Conservation (phyloP, 2,888 invertebrate genomes). For the Petrolisthes cinctipes region DNA sequence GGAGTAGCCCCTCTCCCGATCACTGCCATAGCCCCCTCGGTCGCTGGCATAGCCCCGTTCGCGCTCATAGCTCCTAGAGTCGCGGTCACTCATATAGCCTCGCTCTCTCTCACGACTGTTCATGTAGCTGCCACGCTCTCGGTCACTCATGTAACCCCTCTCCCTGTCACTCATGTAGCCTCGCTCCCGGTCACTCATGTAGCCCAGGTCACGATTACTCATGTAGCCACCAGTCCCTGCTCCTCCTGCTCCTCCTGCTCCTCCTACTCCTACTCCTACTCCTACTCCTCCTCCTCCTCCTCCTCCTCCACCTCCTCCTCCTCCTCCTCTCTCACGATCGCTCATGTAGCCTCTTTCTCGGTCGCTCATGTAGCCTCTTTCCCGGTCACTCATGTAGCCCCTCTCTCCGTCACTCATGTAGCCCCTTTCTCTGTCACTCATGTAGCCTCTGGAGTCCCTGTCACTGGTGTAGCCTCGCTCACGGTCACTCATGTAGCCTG, state of each 20-base stretch:
- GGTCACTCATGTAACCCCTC: constrained; percentile 63
- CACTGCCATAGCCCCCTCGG: constrained; percentile 68
- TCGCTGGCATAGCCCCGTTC: constrained; percentile 81
- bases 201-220: constrained; percentile 73
- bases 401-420: constrained; percentile 82
- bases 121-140: constrained; percentile 74
- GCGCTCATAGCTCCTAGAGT: constrained; percentile 78
- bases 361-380: constrained; percentile 58
- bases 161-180: constrained; percentile 66
- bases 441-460: constrained; percentile 73
- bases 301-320: not conserved
- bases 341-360: not conserved
- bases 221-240: constrained; percentile 13
- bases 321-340: not conserved
- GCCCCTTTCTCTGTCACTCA: constrained; percentile 81
- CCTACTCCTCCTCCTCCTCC: not conserved
- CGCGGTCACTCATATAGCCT: constrained; percentile 64
- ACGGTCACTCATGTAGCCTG: constrained; percentile 88
- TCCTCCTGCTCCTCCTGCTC: constrained; percentile 13
- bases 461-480: constrained; percentile 66
- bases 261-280: not conserved
- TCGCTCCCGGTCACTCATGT: constrained; percentile 81
- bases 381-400: constrained; percentile 62
- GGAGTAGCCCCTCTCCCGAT: constrained; percentile 72
- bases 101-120: constrained; percentile 63